Conservation (phyloP, 2,113 vertebrate species). For the Caranx melampygus region DNA sequence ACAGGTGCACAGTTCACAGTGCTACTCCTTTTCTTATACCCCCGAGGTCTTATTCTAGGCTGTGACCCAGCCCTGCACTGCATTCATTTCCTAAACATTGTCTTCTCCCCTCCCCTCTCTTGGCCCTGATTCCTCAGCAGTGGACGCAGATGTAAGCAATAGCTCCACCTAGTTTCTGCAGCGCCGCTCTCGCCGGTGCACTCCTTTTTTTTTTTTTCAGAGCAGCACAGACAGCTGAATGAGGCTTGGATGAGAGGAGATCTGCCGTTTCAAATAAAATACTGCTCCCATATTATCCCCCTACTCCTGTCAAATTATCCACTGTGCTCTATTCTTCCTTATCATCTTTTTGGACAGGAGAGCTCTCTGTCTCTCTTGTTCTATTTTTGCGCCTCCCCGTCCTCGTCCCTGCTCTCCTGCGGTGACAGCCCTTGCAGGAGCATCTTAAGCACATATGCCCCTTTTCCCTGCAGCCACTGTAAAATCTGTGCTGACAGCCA, state of each 20-base stretch:
- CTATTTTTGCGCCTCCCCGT: constrained; percentile 79
- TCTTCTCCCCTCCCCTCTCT: constrained; percentile 53
- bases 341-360: constrained; percentile 77
- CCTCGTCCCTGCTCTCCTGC: constrained; percentile 68
- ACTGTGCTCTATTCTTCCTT: constrained; percentile 72
- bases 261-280: constrained; percentile 72
- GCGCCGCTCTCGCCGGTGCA: constrained; percentile 33
- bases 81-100: constrained; percentile 74
- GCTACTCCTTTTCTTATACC: constrained; percentile 43
- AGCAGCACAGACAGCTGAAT: constrained; percentile 56
- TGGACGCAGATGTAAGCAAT: constrained; percentile 71
- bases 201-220: constrained; percentile 19
- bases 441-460: constrained; percentile 80
- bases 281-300: constrained; percentile 67
- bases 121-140: constrained; percentile 45
- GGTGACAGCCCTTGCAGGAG: constrained; percentile 78
- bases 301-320: constrained; percentile 78
- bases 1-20: constrained; percentile 69
- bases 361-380: constrained; percentile 73
- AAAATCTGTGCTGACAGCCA: constrained; percentile 88
- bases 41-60: constrained; percentile 55
- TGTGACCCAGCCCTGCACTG: constrained; percentile 67
- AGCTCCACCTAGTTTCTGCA: constrained; percentile 79
- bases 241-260: constrained; percentile 51
- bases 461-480: constrained; percentile 78